A percentile compares a stretch with the other conserved stretches of the same genome.
These are phyloP conservation scores for Dunckerocampus dactyliophorus DNA, from an alignment of 2,113 vertebrate species.

Conservation along the genomic window DNA sequence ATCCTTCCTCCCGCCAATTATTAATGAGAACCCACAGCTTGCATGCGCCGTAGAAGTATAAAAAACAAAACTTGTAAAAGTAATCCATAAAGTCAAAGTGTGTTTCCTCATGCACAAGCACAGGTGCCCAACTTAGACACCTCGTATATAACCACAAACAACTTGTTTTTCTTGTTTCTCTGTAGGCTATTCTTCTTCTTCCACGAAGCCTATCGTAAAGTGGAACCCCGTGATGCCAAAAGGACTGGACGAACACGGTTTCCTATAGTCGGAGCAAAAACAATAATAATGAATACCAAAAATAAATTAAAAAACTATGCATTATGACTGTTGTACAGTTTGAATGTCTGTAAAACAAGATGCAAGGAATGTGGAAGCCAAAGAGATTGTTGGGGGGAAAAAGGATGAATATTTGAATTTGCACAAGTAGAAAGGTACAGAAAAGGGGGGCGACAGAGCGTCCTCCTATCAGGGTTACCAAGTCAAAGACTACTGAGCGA, in stretches of 20 bases:
- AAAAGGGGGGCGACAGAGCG: not conserved
- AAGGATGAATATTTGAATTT: slow-evolving; percentile 43
- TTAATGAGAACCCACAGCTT: no score
- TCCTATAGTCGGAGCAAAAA: slow-evolving; percentile 51
- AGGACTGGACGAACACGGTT: slow-evolving; percentile 73
- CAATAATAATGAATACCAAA: slow-evolving; percentile 13
- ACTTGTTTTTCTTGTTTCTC: slow-evolving; percentile 16
- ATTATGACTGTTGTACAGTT: slow-evolving; percentile 27
- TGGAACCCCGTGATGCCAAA: slow-evolving; percentile 74
- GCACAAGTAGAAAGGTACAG: slow-evolving; percentile 56
- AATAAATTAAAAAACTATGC: slow-evolving; percentile 5
- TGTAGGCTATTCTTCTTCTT: slow-evolving; percentile 45
- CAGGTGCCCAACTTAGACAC: no score
- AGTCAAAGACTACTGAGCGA: not conserved
- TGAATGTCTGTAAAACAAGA: slow-evolving; percentile 17
- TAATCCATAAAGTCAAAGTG: no score
- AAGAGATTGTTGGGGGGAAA: slow-evolving; percentile 37
- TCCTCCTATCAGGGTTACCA: not conserved
- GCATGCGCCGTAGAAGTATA: no score
- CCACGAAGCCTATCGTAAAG: slow-evolving; percentile 57
- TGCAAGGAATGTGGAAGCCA: slow-evolving; percentile 46
- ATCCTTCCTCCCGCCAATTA: no score
- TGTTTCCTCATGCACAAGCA: no score
- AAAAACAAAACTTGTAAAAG: no score
- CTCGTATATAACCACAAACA: no score